Base-by-base conservation (phyloP, 2,113 vertebrate genomes). In the Heteronetta atricapilla region DNA sequence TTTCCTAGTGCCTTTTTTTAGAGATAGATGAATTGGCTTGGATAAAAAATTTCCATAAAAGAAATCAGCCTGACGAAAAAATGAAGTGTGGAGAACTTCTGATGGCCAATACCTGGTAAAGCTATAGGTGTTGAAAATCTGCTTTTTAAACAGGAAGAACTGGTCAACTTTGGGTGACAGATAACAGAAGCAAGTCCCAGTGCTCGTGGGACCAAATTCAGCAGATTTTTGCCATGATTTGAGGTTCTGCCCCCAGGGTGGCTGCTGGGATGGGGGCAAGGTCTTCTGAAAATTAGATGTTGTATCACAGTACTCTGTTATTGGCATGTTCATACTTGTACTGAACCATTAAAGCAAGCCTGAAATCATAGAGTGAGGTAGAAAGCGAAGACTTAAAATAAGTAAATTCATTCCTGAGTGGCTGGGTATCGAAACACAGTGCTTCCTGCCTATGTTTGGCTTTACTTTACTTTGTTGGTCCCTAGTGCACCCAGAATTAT, bases 401-500 rank as follows among this genome's bases (percentile, higher is more conserved):
- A 91, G 60, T 46, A 69, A 82, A 87, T 72, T 66, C 4, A 64
- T 72, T 75, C 55, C 86, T 77, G 81, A 84, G 78, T 67, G 81
- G 86, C 21, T 82, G 31, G 52, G n/a, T 87, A 52, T 82, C 90
- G 78, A 88, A 97, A 88, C 69, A 90, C 34, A 53, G 44, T 74
- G 70, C n/a, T 94, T 93, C 79, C 89, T 94, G 80, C 53, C 81
- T 26, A 62, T 91, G n/a, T 34, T 84, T 97, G 60, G 33, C 68
- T 93, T 93, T 25, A 89, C 94, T 95, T 95, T 89, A 82, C 86
- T 78, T 93, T 95, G 95, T 85, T 95, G 46, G 90, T 95, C 84
- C 91, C 94, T 75, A 86, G 93, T 74, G 82, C 78, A 82, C n/a
- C 42, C 74, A 82, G 92, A 97, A 90, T 95, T 97, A 93, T 28